Base-by-base conservation (phyloP, 2,888 invertebrate genomes). In the Norana najaformis region DNA sequence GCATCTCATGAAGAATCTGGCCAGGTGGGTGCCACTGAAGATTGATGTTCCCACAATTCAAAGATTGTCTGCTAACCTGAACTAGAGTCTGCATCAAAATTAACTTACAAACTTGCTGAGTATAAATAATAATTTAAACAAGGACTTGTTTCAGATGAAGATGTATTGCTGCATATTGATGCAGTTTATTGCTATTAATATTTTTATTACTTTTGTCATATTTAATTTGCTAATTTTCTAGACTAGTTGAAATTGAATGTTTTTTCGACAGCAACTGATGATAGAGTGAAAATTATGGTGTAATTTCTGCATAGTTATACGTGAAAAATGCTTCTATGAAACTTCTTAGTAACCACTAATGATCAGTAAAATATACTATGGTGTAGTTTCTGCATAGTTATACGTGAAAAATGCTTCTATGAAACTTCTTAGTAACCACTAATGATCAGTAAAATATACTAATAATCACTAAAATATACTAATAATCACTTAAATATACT, bases 221-320 rank as follows among this genome's bases (percentile, higher is more conserved):
- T 69, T 23, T 47, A n/a, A n/a, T n/a, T 69, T 69, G 69, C n/a
- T 69, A 41, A 13, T 41, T 69, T 47, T 69, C n/a, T 69, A 69
- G 69, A 69, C 69, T 69, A 69, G 69, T 69, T 69, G 69, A 69
- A n/a, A 69, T n/a, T 69, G 30, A 69, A n/a, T 69, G n/a, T 69
- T 69, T 30, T 69, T 69, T 69, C 69, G n/a, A 69, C 69, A 30
- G 11, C n/a, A n/a, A 8, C 0, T 69, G 53, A 53, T 53, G 53
- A 30, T 6, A 23, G 30, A 30, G 2, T 30, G 4, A 41, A 53
- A 53, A 53, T 30, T 5, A 53, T 23, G 69, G 30, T n/a, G n/a
- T 23, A 23, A 23, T 47, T 47, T 47, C 47, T 47, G 47, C 69
- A 69, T 69, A 16, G 69, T 11, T 69, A 69, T n/a, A n/a, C 11